phyloP scores from a whole-genome alignment of 2,797 vertebrate genomes.

The Staurois parvus region DNA sequence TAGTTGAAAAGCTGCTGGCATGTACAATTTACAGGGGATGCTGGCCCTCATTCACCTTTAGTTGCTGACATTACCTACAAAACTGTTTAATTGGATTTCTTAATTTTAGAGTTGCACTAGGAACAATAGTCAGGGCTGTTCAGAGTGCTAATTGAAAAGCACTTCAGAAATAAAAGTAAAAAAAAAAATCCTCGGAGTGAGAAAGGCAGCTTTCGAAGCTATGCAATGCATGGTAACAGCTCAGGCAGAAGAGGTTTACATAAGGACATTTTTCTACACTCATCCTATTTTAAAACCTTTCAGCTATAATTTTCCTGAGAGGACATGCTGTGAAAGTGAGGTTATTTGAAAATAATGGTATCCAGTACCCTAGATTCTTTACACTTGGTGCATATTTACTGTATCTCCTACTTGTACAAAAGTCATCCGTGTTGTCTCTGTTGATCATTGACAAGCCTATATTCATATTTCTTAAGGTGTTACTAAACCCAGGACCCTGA shows the following conservation, averaged over 20 bases:
- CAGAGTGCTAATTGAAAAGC: slow-evolving; percentile 25
- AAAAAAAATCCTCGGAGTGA: neutral
- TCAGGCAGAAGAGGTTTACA: slow-evolving; percentile 31
- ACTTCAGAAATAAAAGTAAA: slow-evolving; percentile 5
- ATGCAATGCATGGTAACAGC: slow-evolving; percentile 18
- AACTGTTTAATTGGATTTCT: neutral
- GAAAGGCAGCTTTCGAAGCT: neutral
- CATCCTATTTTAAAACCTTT: slow-evolving; percentile 51
- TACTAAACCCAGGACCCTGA: no score
- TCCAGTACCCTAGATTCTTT: neutral
- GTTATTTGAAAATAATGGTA: slow-evolving; percentile 47
- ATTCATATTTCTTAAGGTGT: neutral
- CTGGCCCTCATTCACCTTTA: neutral
- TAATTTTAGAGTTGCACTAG: neutral
- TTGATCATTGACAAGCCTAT: neutral
- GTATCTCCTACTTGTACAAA: neutral
- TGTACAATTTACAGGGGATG: neutral
- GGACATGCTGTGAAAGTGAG: slow-evolving; percentile 42
- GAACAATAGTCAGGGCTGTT: neutral
- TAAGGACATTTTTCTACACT: slow-evolving; percentile 33
- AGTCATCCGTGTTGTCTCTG: slow-evolving; percentile 1
- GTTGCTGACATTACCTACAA: neutral
- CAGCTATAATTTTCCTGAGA: slow-evolving; percentile 41
- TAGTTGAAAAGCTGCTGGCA: neutral
- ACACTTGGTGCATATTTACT: slow-evolving; percentile 9